These are phyloP conservation scores for Hydrotaea cyrtoneurina DNA, from an alignment of 2,888 invertebrate species.

Conservation along the genomic window DNA sequence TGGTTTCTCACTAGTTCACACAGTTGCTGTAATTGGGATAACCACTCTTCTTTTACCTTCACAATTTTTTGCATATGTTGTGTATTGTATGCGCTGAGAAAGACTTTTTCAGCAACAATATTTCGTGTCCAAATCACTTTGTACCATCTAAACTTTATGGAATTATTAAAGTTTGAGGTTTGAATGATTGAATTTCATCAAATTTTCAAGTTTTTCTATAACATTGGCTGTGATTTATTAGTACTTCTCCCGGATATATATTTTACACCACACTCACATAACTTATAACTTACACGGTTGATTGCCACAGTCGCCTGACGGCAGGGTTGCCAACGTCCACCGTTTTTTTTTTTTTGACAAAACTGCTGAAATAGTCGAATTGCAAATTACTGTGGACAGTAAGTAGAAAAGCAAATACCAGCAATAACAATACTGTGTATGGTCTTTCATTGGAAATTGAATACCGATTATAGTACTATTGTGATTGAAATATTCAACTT, in stretches of 20 bases:
- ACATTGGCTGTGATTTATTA: slow-evolving; percentile 34
- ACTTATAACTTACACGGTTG: slow-evolving; percentile 63
- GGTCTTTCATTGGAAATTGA: too few relatives aligned
- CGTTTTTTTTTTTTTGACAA: too few relatives aligned
- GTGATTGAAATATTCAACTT: too few relatives aligned
- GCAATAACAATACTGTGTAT: too few relatives aligned
- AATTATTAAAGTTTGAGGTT: not conserved
- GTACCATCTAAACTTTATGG: slow-evolving; percentile 41
- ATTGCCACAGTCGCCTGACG: slow-evolving; percentile 42
- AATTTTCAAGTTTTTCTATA: slow-evolving; percentile 17
- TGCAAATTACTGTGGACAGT: too few relatives aligned
- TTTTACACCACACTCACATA: slow-evolving; percentile 60
- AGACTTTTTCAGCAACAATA: slow-evolving; percentile 31
- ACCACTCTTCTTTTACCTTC: slow-evolving; percentile 26
- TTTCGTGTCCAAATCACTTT: not conserved
- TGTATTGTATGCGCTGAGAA: not conserved
- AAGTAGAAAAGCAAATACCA: too few relatives aligned
- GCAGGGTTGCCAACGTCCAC: too few relatives aligned
- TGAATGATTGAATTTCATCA: slow-evolving; percentile 21
- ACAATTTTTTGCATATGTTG: slow-evolving; percentile 47
- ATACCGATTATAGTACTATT: too few relatives aligned
- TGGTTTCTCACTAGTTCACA: slow-evolving; percentile 43
- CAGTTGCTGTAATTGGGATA: slow-evolving; percentile 46
- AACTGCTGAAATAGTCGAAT: too few relatives aligned
- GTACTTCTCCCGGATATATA: slow-evolving; percentile 30